Evolutionary conservation across 2,797 vertebrate species (phyloP), one percentile per base, ranked within the genome.

Genomic region (Melanotaenia boesemani): DNA sequence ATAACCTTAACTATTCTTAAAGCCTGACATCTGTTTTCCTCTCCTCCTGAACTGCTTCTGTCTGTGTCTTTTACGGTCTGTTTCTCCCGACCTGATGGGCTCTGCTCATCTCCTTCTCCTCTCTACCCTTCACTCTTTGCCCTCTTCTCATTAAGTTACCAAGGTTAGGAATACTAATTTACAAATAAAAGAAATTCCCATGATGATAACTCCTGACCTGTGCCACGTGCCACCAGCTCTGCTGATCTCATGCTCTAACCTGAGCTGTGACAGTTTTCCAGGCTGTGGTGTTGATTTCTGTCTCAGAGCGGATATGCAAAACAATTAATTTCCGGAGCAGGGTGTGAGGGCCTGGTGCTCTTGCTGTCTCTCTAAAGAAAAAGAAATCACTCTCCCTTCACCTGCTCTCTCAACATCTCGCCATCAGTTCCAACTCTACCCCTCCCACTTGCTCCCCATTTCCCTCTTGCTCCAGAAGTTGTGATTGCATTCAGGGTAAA

Each of bases 241-340:
- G 34, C 62, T 62, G 69, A 75, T 69, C 60, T 67, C 41, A 1
- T 16, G 63, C 74, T 70, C 41, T 10, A 2, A 57, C 75, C 82
- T 85, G 71, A 9, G 6, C 5, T 0, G 57, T 83, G 74, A 83
- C 79, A 77, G 82, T 85, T 86, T 67, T 34, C 50, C 6, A 20
- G 28, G 56, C 37, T 6, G 65, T 71, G 54, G 56, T 83, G 81
- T 77, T 79, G 61, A 50, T 76, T 57, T 5, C 0, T 10, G 68
- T 74, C 70, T 82, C 76, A 36, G 57, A 77, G 83, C 26, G 26
- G 57, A 83, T 84, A 74, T 76, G 74, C 75, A 82, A 78, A 80
- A 79, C 80, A 86, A 85, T 88, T 81, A 67, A 86, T 89, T 88
- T 85, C 81, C 37, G 59, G 74, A 80, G 76, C 58, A 24, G 65